A percentile compares a stretch with the other conserved stretches of the same genome.
These are phyloP conservation scores for Drosophila bunnanda DNA, from an alignment of 2,888 invertebrate genomes.

Conservation along the genomic window DNA sequence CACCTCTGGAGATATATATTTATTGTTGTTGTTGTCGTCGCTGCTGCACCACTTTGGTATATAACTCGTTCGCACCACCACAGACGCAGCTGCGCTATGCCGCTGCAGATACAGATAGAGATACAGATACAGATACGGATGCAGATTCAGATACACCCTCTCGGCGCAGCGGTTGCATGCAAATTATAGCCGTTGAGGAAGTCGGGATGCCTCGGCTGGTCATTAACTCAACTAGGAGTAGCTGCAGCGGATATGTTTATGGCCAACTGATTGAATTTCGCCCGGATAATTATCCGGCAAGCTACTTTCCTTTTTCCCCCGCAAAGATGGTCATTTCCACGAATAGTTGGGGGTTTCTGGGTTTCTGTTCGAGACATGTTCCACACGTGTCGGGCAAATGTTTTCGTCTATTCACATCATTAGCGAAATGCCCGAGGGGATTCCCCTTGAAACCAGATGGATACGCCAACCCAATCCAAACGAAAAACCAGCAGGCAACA, in stretches of 20 bases:
- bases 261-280: constrained; percentile 55
- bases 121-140: constrained; percentile 35
- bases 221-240: constrained; percentile 54
- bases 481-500: constrained; percentile 25
- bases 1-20: constrained; percentile 75
- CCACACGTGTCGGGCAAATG: constrained; percentile 54
- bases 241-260: constrained; percentile 64
- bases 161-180: constrained; percentile 60
- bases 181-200: constrained; percentile 60
- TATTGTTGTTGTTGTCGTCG: constrained; percentile 56
- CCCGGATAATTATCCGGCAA: constrained; percentile 24
- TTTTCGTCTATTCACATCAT: constrained; percentile 44
- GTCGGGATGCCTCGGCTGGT: constrained; percentile 51
- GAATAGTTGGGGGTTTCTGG: constrained; percentile 5
- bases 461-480: constrained; percentile 24
- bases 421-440: constrained; percentile 50
- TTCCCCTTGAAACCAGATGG: constrained; percentile 25
- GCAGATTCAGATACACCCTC: constrained; percentile 57
- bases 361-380: neutral
- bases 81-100: constrained; percentile 24
- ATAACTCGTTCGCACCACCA: constrained; percentile 69
- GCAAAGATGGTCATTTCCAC: constrained; percentile 3
- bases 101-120: constrained; percentile 18
- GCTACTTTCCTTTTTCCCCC: constrained; percentile 43
- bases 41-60: constrained; percentile 63